Base-by-base conservation (phyloP, 2,797 vertebrate genomes). In the Luscinia luscinia region DNA sequence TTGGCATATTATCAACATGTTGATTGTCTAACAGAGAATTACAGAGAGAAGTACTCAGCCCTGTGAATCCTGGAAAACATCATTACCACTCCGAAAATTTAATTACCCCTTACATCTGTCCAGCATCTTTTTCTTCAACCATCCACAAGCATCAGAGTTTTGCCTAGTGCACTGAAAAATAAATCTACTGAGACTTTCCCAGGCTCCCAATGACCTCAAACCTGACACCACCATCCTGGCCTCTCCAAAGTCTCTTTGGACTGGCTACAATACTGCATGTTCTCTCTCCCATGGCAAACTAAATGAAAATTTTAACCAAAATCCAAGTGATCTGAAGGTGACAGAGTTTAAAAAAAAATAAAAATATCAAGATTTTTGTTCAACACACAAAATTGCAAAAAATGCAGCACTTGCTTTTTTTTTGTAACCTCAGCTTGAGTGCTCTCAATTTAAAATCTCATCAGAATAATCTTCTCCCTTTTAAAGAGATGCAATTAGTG, bases 371-470 rank as follows among this genome's bases (percentile, higher is more conserved):
- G 38, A 34, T 7, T 24, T 13, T n/a, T 52, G 13, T 30, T 88
- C 41, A 34, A 79, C 15, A 46, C 5, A 26, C n/a, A 55, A 77
- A 76, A 74, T 5, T 57, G 34, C 0, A 0, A 59, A 87, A 87
- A 77, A 72, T 17, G 15, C 28, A 81, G 24, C 11, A 70, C 13
- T 70, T 77, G 21, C 16, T 82, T 76, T 36, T 38, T 41, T 41
- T 89, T 72, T 40, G 36, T 41, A 66, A 83, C 4, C 9, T 55
- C 49, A 55, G 28, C 5, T 43, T 16, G 23, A 91, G 28, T 17
- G 16, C 11, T 87, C 40, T 26, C 81, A 63, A 67, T 84, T 95
- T 76, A 86, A 90, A 89, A 84, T 61, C 41, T 91, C 55, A 79
- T 69, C 76, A 86, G 45, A 24, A 59, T 46, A 69, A 68, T 63